Percentiles rank a stretch among this genome's conserved stretches.
phyloP scores from a whole-genome alignment of 2,797 vertebrate species.

The Bryconaethiops microstoma region DNA sequence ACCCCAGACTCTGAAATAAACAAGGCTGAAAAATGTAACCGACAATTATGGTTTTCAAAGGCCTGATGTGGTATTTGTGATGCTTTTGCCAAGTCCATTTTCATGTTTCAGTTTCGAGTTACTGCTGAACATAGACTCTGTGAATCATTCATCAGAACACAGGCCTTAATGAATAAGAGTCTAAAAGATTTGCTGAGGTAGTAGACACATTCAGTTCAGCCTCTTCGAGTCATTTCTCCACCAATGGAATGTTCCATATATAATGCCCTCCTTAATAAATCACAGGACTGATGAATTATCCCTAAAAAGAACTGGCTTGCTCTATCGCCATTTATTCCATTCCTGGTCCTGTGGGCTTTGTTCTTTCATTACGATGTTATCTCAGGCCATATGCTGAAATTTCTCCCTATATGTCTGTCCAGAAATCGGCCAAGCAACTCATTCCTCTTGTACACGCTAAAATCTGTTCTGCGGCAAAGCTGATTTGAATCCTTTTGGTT shows the following conservation, averaged over 20 bases:
- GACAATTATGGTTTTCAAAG: constrained; percentile 81
- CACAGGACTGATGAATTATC: constrained; percentile 67
- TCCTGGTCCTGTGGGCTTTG: constrained; percentile 7
- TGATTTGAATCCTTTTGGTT: not conserved
- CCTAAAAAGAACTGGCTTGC: constrained; percentile 68
- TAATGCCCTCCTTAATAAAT: constrained; percentile 69
- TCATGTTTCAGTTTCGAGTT: constrained; percentile 80
- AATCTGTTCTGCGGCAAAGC: not conserved
- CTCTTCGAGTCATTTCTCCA: constrained; percentile 63
- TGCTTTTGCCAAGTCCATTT: constrained; percentile 79
- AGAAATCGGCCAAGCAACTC: not conserved
- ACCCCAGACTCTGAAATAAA: constrained; percentile 84
- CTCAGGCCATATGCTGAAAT: constrained; percentile 29
- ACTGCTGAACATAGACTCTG: constrained; percentile 75
- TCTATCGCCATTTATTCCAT: constrained; percentile 67
- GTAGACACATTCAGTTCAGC: constrained; percentile 61
- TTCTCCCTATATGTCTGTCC: constrained; percentile 2
- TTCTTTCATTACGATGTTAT: constrained; percentile 33
- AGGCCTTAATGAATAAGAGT: constrained; percentile 75
- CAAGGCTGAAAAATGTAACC: constrained; percentile 80
- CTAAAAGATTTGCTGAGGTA: constrained; percentile 63
- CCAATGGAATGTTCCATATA: constrained; percentile 69
- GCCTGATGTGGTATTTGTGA: constrained; percentile 83
- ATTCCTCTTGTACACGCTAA: not conserved
- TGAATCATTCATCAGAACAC: constrained; percentile 78